These are phyloP conservation scores for Trinectes maculatus DNA, from an alignment of 2,113 vertebrate species.

Conservation along the genomic window DNA sequence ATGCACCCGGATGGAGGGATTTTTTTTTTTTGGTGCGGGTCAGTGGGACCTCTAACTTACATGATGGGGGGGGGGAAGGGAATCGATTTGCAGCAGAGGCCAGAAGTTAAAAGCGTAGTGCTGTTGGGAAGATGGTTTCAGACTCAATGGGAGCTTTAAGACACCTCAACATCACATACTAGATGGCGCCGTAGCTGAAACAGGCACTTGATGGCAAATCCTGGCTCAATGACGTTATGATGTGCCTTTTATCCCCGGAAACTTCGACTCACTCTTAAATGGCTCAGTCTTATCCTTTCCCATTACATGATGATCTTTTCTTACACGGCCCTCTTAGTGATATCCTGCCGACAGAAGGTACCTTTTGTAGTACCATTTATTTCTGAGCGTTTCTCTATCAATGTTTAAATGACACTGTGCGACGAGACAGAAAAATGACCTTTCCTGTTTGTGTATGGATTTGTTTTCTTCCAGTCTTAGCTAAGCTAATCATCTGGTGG, in stretches of 20 bases:
- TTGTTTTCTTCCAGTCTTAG: no score
- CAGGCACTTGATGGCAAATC: not conserved
- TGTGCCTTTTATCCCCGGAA: not conserved
- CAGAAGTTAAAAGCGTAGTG: conserved; percentile 44
- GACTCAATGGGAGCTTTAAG: conserved; percentile 10
- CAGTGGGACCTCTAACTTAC: conserved; percentile 11
- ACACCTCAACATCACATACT: not conserved
- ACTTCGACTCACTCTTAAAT: not conserved
- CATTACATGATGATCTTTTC: not conserved
- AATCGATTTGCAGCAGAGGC: conserved; percentile 35
- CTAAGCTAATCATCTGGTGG: no score
- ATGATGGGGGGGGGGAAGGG: conserved; percentile 3
- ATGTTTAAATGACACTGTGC: no score
- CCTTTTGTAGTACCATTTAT: no score
- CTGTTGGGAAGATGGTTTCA: conserved; percentile 9
- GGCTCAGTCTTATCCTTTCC: not conserved
- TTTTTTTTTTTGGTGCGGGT: conserved; percentile 37
- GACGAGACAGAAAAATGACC: no score
- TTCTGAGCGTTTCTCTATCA: no score
- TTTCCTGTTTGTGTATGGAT: no score
- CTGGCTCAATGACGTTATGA: not conserved
- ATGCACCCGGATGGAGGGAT: not conserved
- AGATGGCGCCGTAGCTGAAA: conserved; percentile 3
- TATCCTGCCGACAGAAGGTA: no score
- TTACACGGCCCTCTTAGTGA: not conserved